Evolutionary conservation across 2,888 invertebrate species (phyloP), one percentile per base, ranked within the genome.

Genomic region (Yponomeuta evonymella): DNA sequence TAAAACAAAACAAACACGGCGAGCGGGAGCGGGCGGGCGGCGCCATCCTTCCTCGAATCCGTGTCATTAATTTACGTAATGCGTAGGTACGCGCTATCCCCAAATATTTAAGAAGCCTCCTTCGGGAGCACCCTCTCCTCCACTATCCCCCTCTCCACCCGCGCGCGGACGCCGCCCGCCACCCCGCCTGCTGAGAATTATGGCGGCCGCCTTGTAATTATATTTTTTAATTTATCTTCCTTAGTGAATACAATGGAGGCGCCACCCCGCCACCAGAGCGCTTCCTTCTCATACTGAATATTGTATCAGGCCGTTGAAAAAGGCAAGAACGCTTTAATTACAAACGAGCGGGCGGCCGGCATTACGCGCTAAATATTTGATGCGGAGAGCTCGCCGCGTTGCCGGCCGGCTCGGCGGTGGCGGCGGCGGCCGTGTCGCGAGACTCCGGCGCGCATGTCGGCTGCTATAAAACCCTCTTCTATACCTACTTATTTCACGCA

Each of bases 211-310:
- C 92, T 92, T 93, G 93, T 94, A 94, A 94, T 94, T 94, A 94
- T 94, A 94, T 94, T 94, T 94, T 94, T 94, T 94, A 94, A 94
- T 94, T 94, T 94, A 94, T 94, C 94, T 94, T 94, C 94, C 94
- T 94, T 94, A 94, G 93, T 92, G 93, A 91, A 89, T 90, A 93
- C 92, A 93, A 92, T 92, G 91, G 91, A 90, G 92, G 92, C 90
- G 90, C 92, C 92, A 89, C 92, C 92, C 90, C 84, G 89, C 90
- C 89, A 72, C 90, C 88, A 87, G 81, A 89, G 86, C 89, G 90
- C 90, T 90, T 90, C 91, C 90, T 91, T 90, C 91, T 90, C 89
- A 89, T 90, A 89, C 91, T 91, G 92, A 91, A 91, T 92, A 92
- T 91, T 91, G 92, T 91, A 91, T 92, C 90, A 90, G 91, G 88